phyloP scores from a whole-genome alignment of 1,140 invertebrate species.

The Neomicropteryx cornuta region DNA sequence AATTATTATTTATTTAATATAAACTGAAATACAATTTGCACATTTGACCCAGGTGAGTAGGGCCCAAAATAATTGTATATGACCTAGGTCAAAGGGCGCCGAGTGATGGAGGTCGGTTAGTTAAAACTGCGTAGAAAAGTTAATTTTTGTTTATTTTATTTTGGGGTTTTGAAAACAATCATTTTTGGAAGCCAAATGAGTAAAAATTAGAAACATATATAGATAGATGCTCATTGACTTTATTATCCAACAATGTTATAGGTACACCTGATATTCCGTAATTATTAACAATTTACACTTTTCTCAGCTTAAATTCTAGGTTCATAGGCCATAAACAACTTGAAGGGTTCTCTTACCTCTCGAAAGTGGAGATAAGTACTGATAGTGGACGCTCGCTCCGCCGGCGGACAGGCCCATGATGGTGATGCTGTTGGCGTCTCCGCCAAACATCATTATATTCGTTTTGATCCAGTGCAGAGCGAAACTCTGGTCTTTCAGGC shows the following conservation, averaged over 20 bases:
- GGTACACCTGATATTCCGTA: constrained; percentile 1
- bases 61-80: too few relatives aligned
- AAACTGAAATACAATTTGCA: too few relatives aligned
- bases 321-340: background rate
- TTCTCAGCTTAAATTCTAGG: background rate
- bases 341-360: constrained; percentile 24
- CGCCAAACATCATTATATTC: constrained; percentile 46
- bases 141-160: too few relatives aligned
- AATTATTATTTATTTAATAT: too few relatives aligned
- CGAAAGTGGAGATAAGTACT: constrained; percentile 45
- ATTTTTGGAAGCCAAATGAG: background rate
- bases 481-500: constrained; percentile 52
- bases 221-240: background rate
- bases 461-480: constrained; percentile 51
- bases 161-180: background rate
- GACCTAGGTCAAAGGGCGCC: too few relatives aligned
- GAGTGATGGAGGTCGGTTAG: too few relatives aligned
- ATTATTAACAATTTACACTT: constrained; percentile 4
- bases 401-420: constrained; percentile 45
- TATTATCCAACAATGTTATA: background rate
- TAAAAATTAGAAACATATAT: background rate
- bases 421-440: constrained; percentile 44
- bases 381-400: constrained; percentile 48
- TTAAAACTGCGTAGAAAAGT: too few relatives aligned
- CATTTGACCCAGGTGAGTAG: too few relatives aligned